These are phyloP conservation scores for Eulemur rubriventer DNA, from an alignment of 2,797 vertebrate species.

Conservation along the genomic window DNA sequence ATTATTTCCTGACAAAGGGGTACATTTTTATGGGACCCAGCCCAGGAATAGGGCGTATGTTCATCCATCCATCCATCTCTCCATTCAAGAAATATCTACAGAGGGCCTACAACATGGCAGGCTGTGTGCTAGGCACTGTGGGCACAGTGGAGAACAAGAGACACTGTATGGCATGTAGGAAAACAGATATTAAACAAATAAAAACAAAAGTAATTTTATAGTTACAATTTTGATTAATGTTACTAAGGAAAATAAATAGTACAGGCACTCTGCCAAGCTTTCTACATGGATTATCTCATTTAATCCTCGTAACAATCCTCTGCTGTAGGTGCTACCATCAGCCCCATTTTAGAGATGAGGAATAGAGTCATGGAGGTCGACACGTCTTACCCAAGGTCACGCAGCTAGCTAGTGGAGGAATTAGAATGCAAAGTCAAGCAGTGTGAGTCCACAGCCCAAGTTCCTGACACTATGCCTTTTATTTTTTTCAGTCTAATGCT, in stretches of 20 bases:
- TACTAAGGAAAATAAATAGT: background rate
- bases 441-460: background rate
- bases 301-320: background rate
- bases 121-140: background rate
- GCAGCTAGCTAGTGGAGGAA: background rate
- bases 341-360: background rate
- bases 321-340: background rate
- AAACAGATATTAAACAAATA: background rate
- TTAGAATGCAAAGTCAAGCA: background rate
- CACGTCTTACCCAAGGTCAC: background rate
- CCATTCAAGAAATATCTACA: background rate
- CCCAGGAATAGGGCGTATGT: background rate
- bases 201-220: background rate
- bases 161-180: background rate
- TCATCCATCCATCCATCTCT: background rate
- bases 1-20: constrained; percentile 8
- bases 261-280: background rate
- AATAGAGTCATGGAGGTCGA: background rate
- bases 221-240: background rate
- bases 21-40: background rate
- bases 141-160: background rate
- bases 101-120: background rate
- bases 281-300: background rate
- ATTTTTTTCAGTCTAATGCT: too few relatives aligned
- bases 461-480: background rate